These are phyloP conservation scores for Ennomos fuscantarius DNA, from an alignment of 2,888 invertebrate genomes.

Conservation along the genomic window DNA sequence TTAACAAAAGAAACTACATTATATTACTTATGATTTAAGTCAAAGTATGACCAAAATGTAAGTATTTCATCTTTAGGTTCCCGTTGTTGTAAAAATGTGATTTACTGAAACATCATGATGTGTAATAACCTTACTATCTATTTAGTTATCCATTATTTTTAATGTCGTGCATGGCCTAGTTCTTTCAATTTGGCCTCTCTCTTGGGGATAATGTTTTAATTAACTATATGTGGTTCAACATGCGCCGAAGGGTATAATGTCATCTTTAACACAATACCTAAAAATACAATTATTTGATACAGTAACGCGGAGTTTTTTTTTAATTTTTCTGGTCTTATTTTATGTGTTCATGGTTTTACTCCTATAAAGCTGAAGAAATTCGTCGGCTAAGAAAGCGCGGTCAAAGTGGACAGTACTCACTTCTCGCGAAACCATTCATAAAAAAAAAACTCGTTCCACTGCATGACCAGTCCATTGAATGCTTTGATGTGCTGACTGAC, in stretches of 20 bases:
- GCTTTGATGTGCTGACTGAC: conserved; percentile 20
- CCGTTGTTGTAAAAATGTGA: no score
- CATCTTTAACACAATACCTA: conserved; percentile 11
- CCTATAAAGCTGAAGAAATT: conserved; percentile 15
- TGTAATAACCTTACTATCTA: no score
- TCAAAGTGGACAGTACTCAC: conserved; percentile 30
- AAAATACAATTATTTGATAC: no score
- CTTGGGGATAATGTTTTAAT: conserved; percentile 32
- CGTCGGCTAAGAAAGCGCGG: conserved; percentile 9
- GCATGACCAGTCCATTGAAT: conserved; percentile 24
- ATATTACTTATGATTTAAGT: no score
- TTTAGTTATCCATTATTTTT: neutral
- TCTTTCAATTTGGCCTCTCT: conserved; percentile 26
- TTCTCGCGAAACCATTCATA: conserved; percentile 36
- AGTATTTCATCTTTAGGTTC: no score
- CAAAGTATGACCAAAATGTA: no score
- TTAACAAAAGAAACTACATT: no score
- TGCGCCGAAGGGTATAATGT: conserved; percentile 14
- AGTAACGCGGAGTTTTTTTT: no score
- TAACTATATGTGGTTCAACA: conserved; percentile 23
- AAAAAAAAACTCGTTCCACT: conserved; percentile 32
- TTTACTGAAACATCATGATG: neutral
- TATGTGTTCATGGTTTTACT: no score
- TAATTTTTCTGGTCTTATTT: no score
- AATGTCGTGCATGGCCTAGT: conserved; percentile 27